Percentiles rank a stretch among this genome's conserved stretches.
Evolutionary conservation across 2,797 vertebrate genomes (phyloP).

Genomic region (Hoplostethus atlanticus): DNA sequence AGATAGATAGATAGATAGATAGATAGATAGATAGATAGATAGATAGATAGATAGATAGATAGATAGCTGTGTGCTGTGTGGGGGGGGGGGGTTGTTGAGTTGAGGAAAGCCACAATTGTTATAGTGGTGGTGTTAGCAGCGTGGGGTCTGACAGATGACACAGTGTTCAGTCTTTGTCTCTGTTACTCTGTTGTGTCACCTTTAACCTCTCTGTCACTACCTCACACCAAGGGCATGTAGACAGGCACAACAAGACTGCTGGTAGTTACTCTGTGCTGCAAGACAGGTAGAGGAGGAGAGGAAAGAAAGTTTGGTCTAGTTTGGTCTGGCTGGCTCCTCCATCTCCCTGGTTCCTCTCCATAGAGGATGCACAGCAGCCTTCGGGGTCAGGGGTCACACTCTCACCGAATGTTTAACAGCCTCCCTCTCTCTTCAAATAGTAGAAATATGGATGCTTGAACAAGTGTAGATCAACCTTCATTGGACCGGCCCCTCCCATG

Average conservation of each 20-base stretch:
- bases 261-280: neutral
- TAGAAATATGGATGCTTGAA: slow-evolving; percentile 78
- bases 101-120: slow-evolving; percentile 38
- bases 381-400: slow-evolving; percentile 75
- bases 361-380: slow-evolving; percentile 67
- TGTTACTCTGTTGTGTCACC: slow-evolving; percentile 66
- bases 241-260: slow-evolving; percentile 4
- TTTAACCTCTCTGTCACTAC: slow-evolving; percentile 56
- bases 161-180: slow-evolving; percentile 59
- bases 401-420: slow-evolving; percentile 79
- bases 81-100: slow-evolving; percentile 13
- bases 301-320: neutral
- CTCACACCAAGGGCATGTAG: slow-evolving; percentile 34
- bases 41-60: slow-evolving; percentile 29
- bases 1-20: slow-evolving; percentile 46
- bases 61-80: neutral
- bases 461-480: slow-evolving; percentile 75
- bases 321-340: neutral
- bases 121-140: slow-evolving; percentile 33
- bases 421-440: slow-evolving; percentile 73
- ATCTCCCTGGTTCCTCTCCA: slow-evolving; percentile 64
- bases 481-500: slow-evolving; percentile 64
- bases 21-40: neutral
- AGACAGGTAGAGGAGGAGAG: neutral
- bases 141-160: slow-evolving; percentile 66